Percentiles rank a stretch among this genome's conserved stretches.
phyloP scores from a whole-genome alignment of 1,140 invertebrate genomes.

The Magallana angulata region DNA sequence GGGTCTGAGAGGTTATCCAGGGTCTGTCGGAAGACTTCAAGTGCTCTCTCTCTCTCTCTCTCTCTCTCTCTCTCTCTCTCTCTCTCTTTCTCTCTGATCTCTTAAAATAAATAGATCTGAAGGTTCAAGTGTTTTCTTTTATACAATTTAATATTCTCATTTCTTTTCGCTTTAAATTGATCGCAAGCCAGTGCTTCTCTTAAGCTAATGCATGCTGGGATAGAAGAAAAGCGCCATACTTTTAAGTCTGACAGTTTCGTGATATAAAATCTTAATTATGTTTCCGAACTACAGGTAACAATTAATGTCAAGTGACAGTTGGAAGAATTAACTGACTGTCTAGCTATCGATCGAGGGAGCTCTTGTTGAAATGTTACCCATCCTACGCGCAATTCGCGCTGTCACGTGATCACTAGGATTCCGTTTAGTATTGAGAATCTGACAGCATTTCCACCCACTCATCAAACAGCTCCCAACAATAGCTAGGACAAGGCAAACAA shows the following conservation, averaged over 20 bases:
- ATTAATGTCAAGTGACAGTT: background rate
- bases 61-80: no score
- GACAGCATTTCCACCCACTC: background rate
- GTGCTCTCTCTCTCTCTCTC: no score
- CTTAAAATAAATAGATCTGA: no score
- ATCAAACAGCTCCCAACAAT: background rate
- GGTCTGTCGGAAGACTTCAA: background rate
- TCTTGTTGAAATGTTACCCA: background rate
- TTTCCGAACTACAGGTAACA: background rate
- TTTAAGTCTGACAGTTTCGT: no score
- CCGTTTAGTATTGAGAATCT: background rate
- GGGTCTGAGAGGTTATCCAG: no score
- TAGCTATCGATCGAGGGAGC: background rate
- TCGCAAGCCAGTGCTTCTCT: no score
- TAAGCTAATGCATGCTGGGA: no score
- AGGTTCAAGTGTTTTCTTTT: no score
- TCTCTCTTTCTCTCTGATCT: background rate
- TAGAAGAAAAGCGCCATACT: no score
- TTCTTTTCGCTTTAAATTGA: no score
- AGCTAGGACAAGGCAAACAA: background rate
- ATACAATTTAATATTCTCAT: no score
- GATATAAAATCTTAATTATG: background rate
- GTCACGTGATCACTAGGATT: background rate
- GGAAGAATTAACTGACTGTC: background rate
- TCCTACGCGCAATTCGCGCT: background rate